Evolutionary conservation across 1,140 invertebrate species (phyloP).

Genomic region (Myzus persicae): DNA sequence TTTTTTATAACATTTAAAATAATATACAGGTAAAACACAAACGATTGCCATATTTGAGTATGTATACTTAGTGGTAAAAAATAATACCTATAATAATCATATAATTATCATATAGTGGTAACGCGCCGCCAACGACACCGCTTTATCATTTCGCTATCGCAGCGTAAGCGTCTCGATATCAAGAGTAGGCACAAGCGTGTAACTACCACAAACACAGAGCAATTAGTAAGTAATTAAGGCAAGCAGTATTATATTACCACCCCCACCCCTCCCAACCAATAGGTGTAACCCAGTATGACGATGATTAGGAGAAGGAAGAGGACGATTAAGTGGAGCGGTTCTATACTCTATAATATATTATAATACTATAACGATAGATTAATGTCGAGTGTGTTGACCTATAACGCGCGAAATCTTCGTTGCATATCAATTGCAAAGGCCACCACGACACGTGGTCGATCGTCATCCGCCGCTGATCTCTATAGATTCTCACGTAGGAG

Average conservation of each 20-base stretch:
- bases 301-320: no score
- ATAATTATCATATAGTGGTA: not conserved
- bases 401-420: not conserved
- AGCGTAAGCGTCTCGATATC: not conserved
- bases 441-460: not conserved
- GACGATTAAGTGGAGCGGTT: not conserved
- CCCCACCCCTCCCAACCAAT: no score
- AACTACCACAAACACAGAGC: not conserved
- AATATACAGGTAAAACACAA: no score
- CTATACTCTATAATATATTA: not conserved
- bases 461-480: not conserved
- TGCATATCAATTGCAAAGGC: not conserved
- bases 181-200: not conserved
- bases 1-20: no score
- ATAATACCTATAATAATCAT: no score
- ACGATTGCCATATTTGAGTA: no score
- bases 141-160: not conserved
- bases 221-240: not conserved
- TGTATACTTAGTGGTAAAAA: no score
- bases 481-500: not conserved
- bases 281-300: no score
- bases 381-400: not conserved
- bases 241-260: not conserved
- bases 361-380: not conserved
- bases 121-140: not conserved